Evolutionary conservation across 2,797 vertebrate species (phyloP), one percentile per base, ranked within the genome.

Genomic region (Thamnophis elegans): DNA sequence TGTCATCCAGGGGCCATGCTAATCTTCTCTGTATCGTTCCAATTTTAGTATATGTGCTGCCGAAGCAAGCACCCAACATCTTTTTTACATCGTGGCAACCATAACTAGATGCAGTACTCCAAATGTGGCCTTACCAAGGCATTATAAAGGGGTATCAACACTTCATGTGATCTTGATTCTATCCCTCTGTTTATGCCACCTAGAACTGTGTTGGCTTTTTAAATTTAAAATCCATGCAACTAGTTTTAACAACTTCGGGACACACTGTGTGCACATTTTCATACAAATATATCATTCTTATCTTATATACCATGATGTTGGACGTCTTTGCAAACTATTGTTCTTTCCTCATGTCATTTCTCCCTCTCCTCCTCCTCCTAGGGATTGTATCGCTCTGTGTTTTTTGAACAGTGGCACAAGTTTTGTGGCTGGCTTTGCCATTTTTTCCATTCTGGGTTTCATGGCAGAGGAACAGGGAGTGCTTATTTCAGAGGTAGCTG

Each of bases 371-470:
- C 26, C 28, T 42, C 18, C 95, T 89, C 42, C 6, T 93, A 99
- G 99, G 96, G 99, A 99, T 93, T 99, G 98, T 62, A 85, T 99
- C 42, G 96, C 98, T 0, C 96, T 99, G 62, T 99, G 98, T 96
- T 98, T 98, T 93, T 97, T 99, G 92, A 99, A 99, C 97, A 99
- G 99, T 0, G 98, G 98, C 85, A 99, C 99, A 94, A 99, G 99
- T 94, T 99, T 99, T 0, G 95, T 99, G 92, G 98, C 99, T 0
- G 98, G 99, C 26, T 99, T 99, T 94, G 99, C 99, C 1, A 99
- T 99, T 97, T 99, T 99, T 96, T 99, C 98, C 95, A 98, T 99
- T 95, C 96, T 99, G 97, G 99, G 99, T 85, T 99, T 99, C 96
- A 99, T 99, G 99, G 97, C 99, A 0, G 97, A 97, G 88, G 99